These are phyloP conservation scores for Megaptera novaeangliae DNA, from an alignment of 2,113 vertebrate species.

Conservation along the genomic window DNA sequence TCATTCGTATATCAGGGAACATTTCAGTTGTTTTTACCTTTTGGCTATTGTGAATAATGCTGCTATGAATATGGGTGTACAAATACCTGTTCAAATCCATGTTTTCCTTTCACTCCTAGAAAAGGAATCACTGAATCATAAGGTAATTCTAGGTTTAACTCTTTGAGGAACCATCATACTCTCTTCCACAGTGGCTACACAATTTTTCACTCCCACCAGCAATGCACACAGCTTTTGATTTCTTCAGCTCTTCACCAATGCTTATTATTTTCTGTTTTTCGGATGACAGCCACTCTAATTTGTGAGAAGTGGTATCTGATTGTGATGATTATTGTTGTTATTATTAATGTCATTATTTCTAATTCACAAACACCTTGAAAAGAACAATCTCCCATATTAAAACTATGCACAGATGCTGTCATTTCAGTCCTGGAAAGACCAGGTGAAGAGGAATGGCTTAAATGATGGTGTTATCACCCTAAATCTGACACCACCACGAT, in stretches of 20 bases:
- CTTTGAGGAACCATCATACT: neutral
- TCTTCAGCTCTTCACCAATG: neutral
- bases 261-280: neutral
- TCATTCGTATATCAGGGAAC: neutral
- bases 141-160: neutral
- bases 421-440: neutral
- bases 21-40: neutral
- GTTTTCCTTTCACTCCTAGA: neutral
- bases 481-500: neutral
- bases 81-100: neutral
- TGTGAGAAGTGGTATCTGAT: neutral
- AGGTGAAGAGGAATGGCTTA: neutral
- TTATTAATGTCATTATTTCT: neutral
- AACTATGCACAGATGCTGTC: neutral
- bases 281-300: neutral
- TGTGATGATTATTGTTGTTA: neutral
- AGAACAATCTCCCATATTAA: neutral
- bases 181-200: neutral
- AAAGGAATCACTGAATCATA: neutral
- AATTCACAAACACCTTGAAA: neutral
- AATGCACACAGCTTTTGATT: neutral
- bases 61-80: neutral
- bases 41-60: neutral
- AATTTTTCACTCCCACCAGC: neutral
- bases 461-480: neutral